Conservation (phyloP, 2,888 invertebrate species). For the Druceiella hillmani region DNA sequence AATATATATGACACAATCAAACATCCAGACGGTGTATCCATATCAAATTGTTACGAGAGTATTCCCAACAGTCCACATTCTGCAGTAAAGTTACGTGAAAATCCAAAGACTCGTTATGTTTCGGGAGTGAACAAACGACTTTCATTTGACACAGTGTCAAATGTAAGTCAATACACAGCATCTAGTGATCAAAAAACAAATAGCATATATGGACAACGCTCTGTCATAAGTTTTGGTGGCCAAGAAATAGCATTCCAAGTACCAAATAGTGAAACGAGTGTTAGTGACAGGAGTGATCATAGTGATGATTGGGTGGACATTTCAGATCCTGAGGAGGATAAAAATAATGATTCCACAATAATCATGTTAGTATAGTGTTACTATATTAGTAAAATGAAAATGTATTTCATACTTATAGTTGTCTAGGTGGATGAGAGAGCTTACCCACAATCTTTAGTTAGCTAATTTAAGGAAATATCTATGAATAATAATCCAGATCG, state of each 20-base stretch:
- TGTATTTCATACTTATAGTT: too few species aligned
- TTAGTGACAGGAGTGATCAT: conserved; percentile 54
- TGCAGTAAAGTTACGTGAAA: conserved; percentile 40
- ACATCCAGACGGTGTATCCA: conserved; percentile 43
- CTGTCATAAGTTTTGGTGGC: conserved; percentile 45
- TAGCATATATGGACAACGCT: conserved; percentile 53
- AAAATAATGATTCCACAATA: conserved; percentile 45
- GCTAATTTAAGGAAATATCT: too few species aligned
- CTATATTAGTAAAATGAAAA: conserved; percentile 4
- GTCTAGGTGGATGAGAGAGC: too few species aligned
- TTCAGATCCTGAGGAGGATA: conserved; percentile 50
- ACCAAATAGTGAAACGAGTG: conserved; percentile 53
- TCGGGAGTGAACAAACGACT: conserved; percentile 40
- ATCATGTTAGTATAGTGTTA: conserved; percentile 55
- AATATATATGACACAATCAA: conserved; percentile 61
- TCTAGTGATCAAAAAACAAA: conserved; percentile 58
- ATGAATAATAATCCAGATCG: too few species aligned
- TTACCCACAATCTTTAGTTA: too few species aligned
- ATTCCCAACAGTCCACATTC: conserved; percentile 47
- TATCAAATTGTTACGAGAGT: conserved; percentile 58
- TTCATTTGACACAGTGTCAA: conserved; percentile 46
- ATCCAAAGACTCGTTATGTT: conserved; percentile 35
- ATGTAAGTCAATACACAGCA: conserved; percentile 48
- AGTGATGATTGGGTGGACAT: conserved; percentile 66
- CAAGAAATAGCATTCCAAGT: conserved; percentile 49